A percentile compares a stretch with the other conserved stretches of the same genome.
Conservation (phyloP, 2,113 vertebrate species). For the Corythornis vintsioides region DNA sequence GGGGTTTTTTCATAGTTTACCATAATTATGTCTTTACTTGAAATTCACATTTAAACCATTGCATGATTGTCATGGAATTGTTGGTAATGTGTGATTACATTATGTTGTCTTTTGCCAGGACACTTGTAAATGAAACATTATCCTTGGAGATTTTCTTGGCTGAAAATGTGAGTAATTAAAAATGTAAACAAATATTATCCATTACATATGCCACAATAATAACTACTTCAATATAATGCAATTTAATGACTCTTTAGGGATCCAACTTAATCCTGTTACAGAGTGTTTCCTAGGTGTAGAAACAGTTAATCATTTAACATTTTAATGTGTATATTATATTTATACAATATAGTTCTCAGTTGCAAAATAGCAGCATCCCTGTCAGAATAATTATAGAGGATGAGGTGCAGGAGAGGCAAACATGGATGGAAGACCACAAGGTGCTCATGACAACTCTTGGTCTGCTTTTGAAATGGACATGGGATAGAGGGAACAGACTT, state of each 20-base stretch:
- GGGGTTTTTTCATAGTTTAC: conserved; percentile 66
- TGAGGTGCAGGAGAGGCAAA: neutral
- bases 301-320: conserved; percentile 72
- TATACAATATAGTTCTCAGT: neutral
- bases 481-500: neutral
- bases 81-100: conserved; percentile 80
- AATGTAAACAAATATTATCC: conserved; percentile 83
- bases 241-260: conserved; percentile 78
- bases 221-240: conserved; percentile 80
- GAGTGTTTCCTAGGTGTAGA: conserved; percentile 72
- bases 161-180: conserved; percentile 83
- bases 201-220: conserved; percentile 80
- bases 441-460: neutral
- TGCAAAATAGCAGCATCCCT: neutral
- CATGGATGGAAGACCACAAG: neutral
- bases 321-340: conserved; percentile 25
- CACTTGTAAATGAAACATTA: conserved; percentile 79
- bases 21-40: conserved; percentile 78
- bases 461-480: neutral
- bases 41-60: conserved; percentile 74
- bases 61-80: conserved; percentile 77
- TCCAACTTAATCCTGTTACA: conserved; percentile 71
- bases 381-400: neutral
- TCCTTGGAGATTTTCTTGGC: conserved; percentile 83
- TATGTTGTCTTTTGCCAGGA: conserved; percentile 78